Base-by-base conservation (phyloP, 2,113 vertebrate species). In the Cyanocitta stelleri region DNA sequence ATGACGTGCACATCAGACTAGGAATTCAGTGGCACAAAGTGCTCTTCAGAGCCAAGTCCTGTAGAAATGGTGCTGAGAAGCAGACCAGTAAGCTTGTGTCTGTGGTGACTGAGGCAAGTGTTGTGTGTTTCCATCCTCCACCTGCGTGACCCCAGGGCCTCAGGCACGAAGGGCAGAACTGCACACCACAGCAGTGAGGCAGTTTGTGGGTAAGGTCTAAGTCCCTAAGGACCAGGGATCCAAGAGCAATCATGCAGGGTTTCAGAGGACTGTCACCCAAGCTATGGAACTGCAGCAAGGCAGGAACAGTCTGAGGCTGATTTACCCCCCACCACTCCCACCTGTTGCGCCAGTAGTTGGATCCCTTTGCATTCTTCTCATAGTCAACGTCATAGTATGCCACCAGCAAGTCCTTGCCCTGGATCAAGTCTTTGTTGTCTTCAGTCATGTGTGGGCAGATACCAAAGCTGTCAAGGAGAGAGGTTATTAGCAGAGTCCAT, bases 261-360 rank as follows among this genome's bases (percentile, higher is more conserved):
- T 83, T 77, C 61, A 30, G 32, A 78, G 30, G 21, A 49, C 1
- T 15, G n/a, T 11, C 41, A 86, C 4, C 29, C 3, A 2, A 71
- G 56, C 59, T 27, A 6, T 1, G 3, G 55, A 49, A 20, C 16
- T 2, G 0, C 44, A 55, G 18, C 2, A 1, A 13, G 1, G 8
- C 54, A 27, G 51, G 67, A 27, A 30, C 22, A 1, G 8, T 16
- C 16, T 2, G 1, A 52, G 26, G 56, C 30, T 0, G 0, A 46
- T 12, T 4, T 8, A 43, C 1, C 41, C 62, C 10, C 3, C 5
- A 3, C 6, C 8, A 1, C 3, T 6, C 87, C 35, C 83, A 99
- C 99, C 99, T 99, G 97, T 99, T 99, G 92, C 99, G 99, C 99
- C 99, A 99, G 97, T 99, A 99, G 98, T 99, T 99, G 52, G 99